These are phyloP conservation scores for Elysia crispata DNA, from an alignment of 2,888 invertebrate genomes.

Conservation along the genomic window DNA sequence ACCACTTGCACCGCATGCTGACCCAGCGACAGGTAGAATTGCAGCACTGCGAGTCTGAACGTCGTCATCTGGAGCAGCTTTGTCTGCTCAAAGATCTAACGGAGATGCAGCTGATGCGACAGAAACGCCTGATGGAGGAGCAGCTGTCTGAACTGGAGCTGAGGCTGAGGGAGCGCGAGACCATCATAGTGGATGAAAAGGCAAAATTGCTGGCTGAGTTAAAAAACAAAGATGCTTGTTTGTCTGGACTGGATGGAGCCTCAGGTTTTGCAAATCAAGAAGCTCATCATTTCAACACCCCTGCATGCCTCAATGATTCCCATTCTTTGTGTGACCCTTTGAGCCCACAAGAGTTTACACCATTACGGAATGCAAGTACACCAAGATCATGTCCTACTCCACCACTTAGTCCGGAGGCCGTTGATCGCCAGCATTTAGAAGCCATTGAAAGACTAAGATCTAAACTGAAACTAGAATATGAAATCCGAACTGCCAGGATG, in stretches of 20 bases:
- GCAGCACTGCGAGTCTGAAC: conserved; percentile 62
- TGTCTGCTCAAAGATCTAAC: conserved; percentile 67
- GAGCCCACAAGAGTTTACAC: too few relatives aligned
- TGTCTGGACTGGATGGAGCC: conserved; percentile 34
- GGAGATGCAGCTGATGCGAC: conserved; percentile 68
- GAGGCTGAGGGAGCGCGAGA: conserved; percentile 66
- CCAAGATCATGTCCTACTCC: too few relatives aligned
- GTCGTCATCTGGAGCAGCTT: conserved; percentile 67
- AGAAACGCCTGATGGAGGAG: conserved; percentile 68
- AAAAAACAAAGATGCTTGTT: conserved; percentile 49
- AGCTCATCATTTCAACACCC: neutral
- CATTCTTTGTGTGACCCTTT: neutral
- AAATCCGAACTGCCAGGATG: conserved; percentile 52
- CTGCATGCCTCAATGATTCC: neutral
- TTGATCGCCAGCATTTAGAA: conserved; percentile 50
- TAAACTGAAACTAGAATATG: conserved; percentile 60
- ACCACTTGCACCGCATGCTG: conserved; percentile 62
- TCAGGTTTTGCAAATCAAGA: neutral
- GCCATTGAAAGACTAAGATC: conserved; percentile 66
- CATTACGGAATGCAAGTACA: too few relatives aligned
- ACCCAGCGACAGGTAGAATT: conserved; percentile 60
- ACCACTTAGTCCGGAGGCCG: neutral
- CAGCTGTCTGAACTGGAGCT: conserved; percentile 67
- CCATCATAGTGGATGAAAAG: conserved; percentile 65
- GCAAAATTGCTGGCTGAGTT: conserved; percentile 61